Evolutionary conservation across 2,797 vertebrate genomes (phyloP), one percentile per base, ranked within the genome.

Genomic region (Eidolon dupreanum): DNA sequence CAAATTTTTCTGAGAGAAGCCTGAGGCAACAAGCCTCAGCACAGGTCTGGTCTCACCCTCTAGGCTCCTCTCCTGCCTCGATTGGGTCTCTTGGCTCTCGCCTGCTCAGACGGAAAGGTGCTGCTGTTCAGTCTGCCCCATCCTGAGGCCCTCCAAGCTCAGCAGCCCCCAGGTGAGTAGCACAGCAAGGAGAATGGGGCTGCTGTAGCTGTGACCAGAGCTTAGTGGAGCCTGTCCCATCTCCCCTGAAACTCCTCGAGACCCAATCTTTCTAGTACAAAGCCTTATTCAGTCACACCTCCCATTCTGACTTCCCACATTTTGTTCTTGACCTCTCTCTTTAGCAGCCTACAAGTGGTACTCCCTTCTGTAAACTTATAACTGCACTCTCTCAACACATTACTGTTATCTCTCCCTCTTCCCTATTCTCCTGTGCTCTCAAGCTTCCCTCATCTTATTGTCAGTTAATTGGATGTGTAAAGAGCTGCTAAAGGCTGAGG

Each of bases 41-140:
- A 24, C 70, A 78, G 73, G 28, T 88, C 81, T 79, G 79, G 10
- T 96, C 95, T 61, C 1, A 19, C 53, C 68, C 36, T 16, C 2
- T 93, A 99, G 99, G 98, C 98, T 78, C 99, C 99, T 0, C 98
- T 99, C 89, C 98, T 99, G 98, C 98, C 99, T 85, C 99, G 99
- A 1, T 97, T 99, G 97, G 99, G 99, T 59, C 98, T 99, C 46
- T 98, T 99, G 97, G 99, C 99, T 0, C 98, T 98, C 0, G 99
- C 99, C 68, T 99, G 99, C 90, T 99, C 99, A 0, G 98, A 98
- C 0, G 98, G 99, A 20, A 98, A 98, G 63, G 99, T 99, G 96
- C 98, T 98, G 74, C 98, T 99, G 6, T 99, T 99, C 96, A 99
- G 99, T 90, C 98, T 99, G 24, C 99, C 99, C 0, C 99, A 99